Base-by-base conservation (phyloP, 2,888 invertebrate genomes). In the Morpho achilles region DNA sequence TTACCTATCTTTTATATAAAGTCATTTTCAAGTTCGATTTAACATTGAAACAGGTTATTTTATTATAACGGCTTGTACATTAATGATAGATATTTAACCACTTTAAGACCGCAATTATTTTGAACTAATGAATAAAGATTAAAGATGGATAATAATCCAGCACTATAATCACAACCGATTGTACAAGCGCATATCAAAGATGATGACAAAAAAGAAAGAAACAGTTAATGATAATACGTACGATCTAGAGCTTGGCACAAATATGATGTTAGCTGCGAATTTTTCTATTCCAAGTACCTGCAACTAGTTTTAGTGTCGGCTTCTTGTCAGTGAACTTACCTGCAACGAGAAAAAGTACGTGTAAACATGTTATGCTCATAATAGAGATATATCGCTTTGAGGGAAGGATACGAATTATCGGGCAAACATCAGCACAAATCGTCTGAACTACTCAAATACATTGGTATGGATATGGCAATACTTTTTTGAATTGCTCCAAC, bases 291-390 rank as follows among this genome's bases (percentile, higher is more conserved):
- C 62, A 60, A 62, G 65, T 65, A 10, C 50, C 63, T 51, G 53
- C 55, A 62, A 66, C 67, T 64, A 48, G 67, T 67, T 68, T 57
- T 50, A 51, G 59, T 58, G 61, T 60, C 58, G 60, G 59, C 60
- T 53, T 51, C 60, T 50, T 55, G 65, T 61, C 56, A 68, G 45
- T 61, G 64, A 62, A 70, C 70, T 70, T 70, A 70, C 70, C 70
- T 70, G 70, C 50, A 66, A 69, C 65, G 64, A 67, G 65, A 69
- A 67, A 59, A 59, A 54, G 16, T 46, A 58, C 48, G 44, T 50
- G 50, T 58, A n/a, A 59, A 49, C 43, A 53, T 63, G 45, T 58
- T 56, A 50, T 61, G 49, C 51, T 46, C 58, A 55, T 46, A 50
- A 61, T 58, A 61, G 50, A 56, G 51, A 59, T 58, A 59, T 54